Evolutionary conservation across 1,140 invertebrate genomes (phyloP), one percentile per base, ranked within the genome.

Genomic region (Ooceraea biroi): DNA sequence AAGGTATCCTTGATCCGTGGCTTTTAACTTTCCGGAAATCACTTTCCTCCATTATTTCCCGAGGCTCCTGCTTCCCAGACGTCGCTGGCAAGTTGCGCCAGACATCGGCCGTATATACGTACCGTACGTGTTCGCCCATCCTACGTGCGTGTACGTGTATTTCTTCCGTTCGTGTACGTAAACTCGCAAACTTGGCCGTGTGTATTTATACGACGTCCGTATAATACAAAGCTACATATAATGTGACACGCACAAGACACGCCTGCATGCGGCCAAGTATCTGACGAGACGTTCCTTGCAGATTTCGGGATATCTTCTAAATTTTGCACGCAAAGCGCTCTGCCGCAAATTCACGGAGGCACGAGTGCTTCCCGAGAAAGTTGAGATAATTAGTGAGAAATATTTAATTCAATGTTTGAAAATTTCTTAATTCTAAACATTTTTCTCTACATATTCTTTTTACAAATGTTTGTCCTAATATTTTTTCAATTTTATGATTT

Each of bases 21-120:
- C 92, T 93, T 94, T 94, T 93, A 93, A 94, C 93, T 93, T 93
- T 91, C 90, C 89, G 92, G 92, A 94, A 94, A 94, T 94, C 93
- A 94, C 93, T 94, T 94, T 92, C 91, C 89, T 93, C 93, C 91
- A 93, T 94, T 93, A 93, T 93, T 92, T 92, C 90, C 89, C 87
- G 83, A 85, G 83, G 88, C 89, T 90, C 85, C 89, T 80, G 88
- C 84, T 85, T 85, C 83, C 76, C 74, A 85, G 83, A 73, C 65
- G 48, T 58, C 83, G 68, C 83, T 73, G 65, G 8, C n/a, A 71
- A 85, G 61, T 78, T 78, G 60, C 61, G 48, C 44, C 48, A 76
- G 71, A 76, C 69, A 83, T 57, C 14, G 55, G 17, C 57, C 8
- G 27, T 73, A 36, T 50, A 74, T 61, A 72, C 30, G 17, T 30